phyloP scores from a whole-genome alignment of 1,140 invertebrate species.

The Macrotrachela quadricornifera region DNA sequence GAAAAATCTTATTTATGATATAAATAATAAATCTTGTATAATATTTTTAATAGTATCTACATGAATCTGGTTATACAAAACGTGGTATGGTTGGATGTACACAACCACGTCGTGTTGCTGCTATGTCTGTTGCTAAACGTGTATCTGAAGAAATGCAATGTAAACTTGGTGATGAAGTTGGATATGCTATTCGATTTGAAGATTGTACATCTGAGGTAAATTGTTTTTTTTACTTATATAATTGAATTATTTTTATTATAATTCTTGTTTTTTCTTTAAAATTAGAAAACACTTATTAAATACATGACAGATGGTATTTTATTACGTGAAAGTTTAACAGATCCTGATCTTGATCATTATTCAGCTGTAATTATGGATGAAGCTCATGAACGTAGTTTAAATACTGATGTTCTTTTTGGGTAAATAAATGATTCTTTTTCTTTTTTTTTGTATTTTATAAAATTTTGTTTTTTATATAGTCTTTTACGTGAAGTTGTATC shows the following conservation, averaged over 20 bases:
- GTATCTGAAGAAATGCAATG: slow-evolving; percentile 92
- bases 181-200: slow-evolving; percentile 97
- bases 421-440: too few species aligned
- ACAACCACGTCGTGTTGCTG: slow-evolving; percentile 71
- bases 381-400: slow-evolving; percentile 87
- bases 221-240: background rate
- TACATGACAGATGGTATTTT: slow-evolving; percentile 99
- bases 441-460: too few species aligned
- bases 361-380: slow-evolving; percentile 96
- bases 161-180: slow-evolving; percentile 52
- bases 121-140: slow-evolving; percentile 95
- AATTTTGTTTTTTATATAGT: slow-evolving; percentile 25
- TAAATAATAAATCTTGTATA: background rate
- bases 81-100: slow-evolving; percentile 87
- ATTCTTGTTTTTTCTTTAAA: slow-evolving; percentile 14
- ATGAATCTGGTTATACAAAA: slow-evolving; percentile 85
- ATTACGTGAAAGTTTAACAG: slow-evolving; percentile 71
- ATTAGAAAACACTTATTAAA: slow-evolving; percentile 68
- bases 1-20: background rate
- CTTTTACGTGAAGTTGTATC: slow-evolving; percentile 68
- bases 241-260: background rate
- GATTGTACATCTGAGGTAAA: slow-evolving; percentile 76
- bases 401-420: slow-evolving; percentile 87
- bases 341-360: slow-evolving; percentile 83
- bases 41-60: slow-evolving; percentile 44